Evolutionary conservation across 2,888 invertebrate genomes (phyloP).

Genomic region (Acleris cristana): DNA sequence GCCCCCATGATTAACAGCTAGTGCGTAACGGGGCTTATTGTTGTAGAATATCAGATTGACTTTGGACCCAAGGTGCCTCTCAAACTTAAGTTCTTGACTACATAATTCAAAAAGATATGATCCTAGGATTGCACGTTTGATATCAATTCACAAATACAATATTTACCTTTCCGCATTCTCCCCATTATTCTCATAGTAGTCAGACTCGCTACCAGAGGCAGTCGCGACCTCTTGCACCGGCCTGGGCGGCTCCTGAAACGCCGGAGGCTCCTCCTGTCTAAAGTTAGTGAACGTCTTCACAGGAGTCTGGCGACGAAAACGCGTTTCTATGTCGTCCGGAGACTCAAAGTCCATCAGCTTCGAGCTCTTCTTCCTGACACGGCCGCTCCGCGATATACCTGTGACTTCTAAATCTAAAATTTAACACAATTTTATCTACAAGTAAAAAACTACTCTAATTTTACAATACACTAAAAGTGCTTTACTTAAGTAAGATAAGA

Average conservation of each 20-base stretch:
- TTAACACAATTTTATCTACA: background rate
- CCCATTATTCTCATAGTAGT: slow-evolving; percentile 74
- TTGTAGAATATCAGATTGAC: too few relatives aligned
- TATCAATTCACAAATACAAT: too few relatives aligned
- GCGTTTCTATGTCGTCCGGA: slow-evolving; percentile 91
- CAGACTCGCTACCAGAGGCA: slow-evolving; percentile 75
- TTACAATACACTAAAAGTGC: too few relatives aligned
- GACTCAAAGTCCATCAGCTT: slow-evolving; percentile 97
- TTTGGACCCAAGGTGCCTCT: too few relatives aligned
- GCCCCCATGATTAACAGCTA: too few relatives aligned
- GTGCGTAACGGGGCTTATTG: too few relatives aligned
- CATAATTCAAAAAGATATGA: too few relatives aligned
- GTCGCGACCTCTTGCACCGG: slow-evolving; percentile 63
- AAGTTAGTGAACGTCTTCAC: slow-evolving; percentile 60
- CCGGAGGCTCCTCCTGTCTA: slow-evolving; percentile 59
- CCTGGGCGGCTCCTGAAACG: slow-evolving; percentile 54
- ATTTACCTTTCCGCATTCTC: slow-evolving; percentile 74
- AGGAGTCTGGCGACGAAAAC: slow-evolving; percentile 73
- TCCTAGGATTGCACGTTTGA: too few relatives aligned
- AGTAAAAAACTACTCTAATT: too few relatives aligned
- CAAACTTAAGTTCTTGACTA: too few relatives aligned
- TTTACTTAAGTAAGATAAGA: too few relatives aligned
- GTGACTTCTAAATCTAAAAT: slow-evolving; percentile 89
- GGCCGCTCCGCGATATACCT: slow-evolving; percentile 94
- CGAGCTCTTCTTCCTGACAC: slow-evolving; percentile 97